Evolutionary conservation across 2,797 vertebrate genomes (phyloP), one percentile per base, ranked within the genome.

Genomic region (Chiloscyllium punctatum): DNA sequence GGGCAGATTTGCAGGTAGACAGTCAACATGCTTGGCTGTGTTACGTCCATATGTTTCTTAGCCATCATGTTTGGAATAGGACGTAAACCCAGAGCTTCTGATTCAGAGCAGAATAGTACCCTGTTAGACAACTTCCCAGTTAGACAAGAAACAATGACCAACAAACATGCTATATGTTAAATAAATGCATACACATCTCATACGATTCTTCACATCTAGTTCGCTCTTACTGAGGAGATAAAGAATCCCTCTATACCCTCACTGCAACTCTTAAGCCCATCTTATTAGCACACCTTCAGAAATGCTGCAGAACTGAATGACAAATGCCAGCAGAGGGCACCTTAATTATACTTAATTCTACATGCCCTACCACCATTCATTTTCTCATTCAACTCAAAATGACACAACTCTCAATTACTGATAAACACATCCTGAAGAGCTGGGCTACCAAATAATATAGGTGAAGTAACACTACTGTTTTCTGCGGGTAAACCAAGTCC

Each of bases 291-390:
- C 2, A 37, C 57, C 4, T 92, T 92, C 37, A 92, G 11, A 42
- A 42, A 69, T 42, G 23, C 23, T 92, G 23, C 25, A 95, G 42
- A 72, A 69, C 74, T 74, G 15, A 74, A 74, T 30, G 30, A 53
- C 69, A 53, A 33, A 13, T 51, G 48, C 68, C 94, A 95, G 42
- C 71, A 95, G 94, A 95, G 94, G 94, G 94, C 94, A 53, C 69
- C 21, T 95, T 72, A 77, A 69, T 37, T 74, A 33, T 72, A 57
- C 15, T 74, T 57, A 51, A 30, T 42, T 7, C 33, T 33, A 48
- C 57, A 62, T 2, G 33, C 16, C 94, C 33, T 33, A n/a, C 0
- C 25, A 18, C 27, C 27, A 74, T 53, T 74, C 71, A 95, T 33
- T 53, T 72, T 48, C 92, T 51, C 53, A 48, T 48, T 21, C 30